Evolutionary conservation across 2,113 vertebrate species (phyloP), one percentile per base, ranked within the genome.

Genomic region (Bos taurus): DNA sequence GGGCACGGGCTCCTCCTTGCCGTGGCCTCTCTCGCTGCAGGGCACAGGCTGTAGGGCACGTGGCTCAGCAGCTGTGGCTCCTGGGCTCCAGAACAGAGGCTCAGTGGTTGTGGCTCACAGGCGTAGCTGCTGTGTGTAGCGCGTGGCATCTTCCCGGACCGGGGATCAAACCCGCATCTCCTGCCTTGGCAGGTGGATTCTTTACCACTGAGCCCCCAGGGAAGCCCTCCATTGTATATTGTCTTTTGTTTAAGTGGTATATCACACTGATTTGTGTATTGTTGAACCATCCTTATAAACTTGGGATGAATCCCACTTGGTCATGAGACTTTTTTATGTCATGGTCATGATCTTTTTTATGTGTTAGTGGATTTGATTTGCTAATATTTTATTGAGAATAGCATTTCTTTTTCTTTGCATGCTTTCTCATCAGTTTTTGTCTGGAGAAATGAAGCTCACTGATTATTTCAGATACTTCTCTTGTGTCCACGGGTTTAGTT

Each of bases 401-500:
- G 23, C 6, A 8, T 21, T 33, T 7, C 8, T 46, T 60, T 36
- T 36, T 6, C 40, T 36, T 21, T 26, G 12, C 5, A 0, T 40
- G 1, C 36, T 71, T 85, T n/a, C 64, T 30, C 13, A n/a, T 3
- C 7, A 19, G 5, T 7, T 48, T 81, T 60, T 25, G 7, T 40
- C 15, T 16, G 40, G 10, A 43, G 91, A 81, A 17, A 2, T 10
- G 15, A 83, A 78, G 78, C 78, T 60, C 5, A 0, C 21, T 15
- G 57, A 15, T 59, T 30, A 21, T 43, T 28, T 21, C 46, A 3
- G 19, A 13, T 17, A 46, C 85, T 33, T 64, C 28, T 15, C 26
- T 64, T 15, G 1, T 17, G 7, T 17, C 28, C 30, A 1, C 11
- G 26, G 0, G 11, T 17, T 1, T 6, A 4, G 25, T 2, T 23